Conservation (phyloP, 1,140 invertebrate species). For the Rhyzopertha dominica region DNA sequence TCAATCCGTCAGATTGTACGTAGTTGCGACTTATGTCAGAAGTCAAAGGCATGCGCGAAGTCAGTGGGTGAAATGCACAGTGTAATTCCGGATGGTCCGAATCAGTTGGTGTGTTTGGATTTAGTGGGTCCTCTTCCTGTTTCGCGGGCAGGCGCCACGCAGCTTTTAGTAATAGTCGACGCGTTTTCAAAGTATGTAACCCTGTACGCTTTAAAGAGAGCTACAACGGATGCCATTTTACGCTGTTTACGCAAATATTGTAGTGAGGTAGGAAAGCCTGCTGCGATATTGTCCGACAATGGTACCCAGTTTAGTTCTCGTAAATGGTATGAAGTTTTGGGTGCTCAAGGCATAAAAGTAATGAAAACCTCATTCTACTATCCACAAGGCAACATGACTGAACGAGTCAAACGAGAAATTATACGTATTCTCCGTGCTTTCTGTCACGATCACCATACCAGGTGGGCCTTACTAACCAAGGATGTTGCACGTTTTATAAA, state of each 20-base stretch:
- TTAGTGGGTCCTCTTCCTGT: too few relatives aligned
- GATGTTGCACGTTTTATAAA: not conserved
- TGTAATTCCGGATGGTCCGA: too few relatives aligned
- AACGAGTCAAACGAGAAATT: constrained; percentile 12
- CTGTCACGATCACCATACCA: constrained; percentile 10
- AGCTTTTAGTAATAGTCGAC: constrained; percentile 6
- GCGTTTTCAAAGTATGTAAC: constrained; percentile 11
- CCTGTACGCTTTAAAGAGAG: constrained; percentile 1
- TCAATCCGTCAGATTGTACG: not conserved
- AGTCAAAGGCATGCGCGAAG: too few relatives aligned
- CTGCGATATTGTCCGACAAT: constrained; percentile 10
- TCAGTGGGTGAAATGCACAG: too few relatives aligned
- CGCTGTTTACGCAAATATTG: constrained; percentile 3
- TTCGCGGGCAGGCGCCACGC: constrained; percentile 6
- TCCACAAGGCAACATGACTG: constrained; percentile 5
- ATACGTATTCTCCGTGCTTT: constrained; percentile 2
- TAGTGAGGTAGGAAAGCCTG: not conserved
- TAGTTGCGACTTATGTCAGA: not conserved
- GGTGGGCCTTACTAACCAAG: not conserved
- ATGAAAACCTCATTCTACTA: constrained; percentile 9
- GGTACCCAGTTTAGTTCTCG: constrained; percentile 9
- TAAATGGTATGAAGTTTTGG: constrained; percentile 1
- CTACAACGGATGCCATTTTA: not conserved
- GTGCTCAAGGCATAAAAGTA: not conserved
- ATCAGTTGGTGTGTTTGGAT: too few relatives aligned